Evolutionary conservation across 2,888 invertebrate genomes (phyloP), one percentile per base, ranked within the genome.

Genomic region (Acleris holmiana): DNA sequence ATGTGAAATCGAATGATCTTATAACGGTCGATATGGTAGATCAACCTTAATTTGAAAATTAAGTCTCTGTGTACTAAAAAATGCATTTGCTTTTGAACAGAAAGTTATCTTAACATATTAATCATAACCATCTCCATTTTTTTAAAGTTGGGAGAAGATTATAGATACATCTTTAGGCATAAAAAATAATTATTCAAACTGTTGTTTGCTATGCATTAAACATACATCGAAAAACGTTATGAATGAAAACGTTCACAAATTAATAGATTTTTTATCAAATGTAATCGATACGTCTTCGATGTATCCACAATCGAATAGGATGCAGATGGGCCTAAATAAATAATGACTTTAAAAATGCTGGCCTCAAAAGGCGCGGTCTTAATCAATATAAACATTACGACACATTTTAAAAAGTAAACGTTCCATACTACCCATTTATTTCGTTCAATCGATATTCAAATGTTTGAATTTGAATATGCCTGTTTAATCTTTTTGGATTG

Each of bases 301-400:
- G 70, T 66, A 74, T 75, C 75, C 79, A 79, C 84, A 78, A 46
- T 46, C 29, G 46, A 51, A 47, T 15, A 50, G 40, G 18, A 77
- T 77, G 74, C 74, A 75, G 76, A 77, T 76, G 80, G 74, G 69
- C 78, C 76, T 80, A 80, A 81, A 83, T 79, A 80, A 82, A 85
- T 78, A 83, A 68, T 72, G 67, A 61, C 29, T 48, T 62, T 69
- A 71, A 70, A 70, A 71, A 68, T 68, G 58, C 56, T 59, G 49
- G 50, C 53, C 65, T 58, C 40, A 61, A 58, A 51, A 67, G 49
- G 60, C 61, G 67, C 65, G 63, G 62, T 29, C 2, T 57, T 40
- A 29, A 58, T 64, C 63, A 48, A 48, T 53, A 53, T 40, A 40
- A 64, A 58, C 47, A 58, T 58, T 51, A 51, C 53, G 48, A 41